Percentiles rank a stretch among this genome's conserved stretches.
Conservation (phyloP, 2,888 invertebrate species). For the Eugnorisma glareosa region DNA sequence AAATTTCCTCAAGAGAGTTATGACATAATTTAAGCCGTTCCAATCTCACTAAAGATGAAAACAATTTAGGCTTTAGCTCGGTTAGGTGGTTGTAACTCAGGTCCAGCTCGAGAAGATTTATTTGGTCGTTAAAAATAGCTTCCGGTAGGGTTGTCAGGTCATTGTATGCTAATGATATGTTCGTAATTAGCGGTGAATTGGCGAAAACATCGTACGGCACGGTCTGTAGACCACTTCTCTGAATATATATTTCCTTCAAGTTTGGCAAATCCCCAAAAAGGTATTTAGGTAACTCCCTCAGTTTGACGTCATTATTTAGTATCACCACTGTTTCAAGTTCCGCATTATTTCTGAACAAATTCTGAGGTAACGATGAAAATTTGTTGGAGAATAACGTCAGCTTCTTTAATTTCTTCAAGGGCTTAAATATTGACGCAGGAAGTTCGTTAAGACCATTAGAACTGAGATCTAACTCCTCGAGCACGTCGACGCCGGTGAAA, state of each 20-base stretch:
- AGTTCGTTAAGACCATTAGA: constrained; percentile 92
- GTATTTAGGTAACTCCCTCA: constrained; percentile 90
- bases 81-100: constrained; percentile 92
- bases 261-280: constrained; percentile 91
- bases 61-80: constrained; percentile 90
- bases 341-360: constrained; percentile 90
- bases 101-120: constrained; percentile 91
- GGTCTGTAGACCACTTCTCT: constrained; percentile 89
- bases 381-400: constrained; percentile 93
- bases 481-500: constrained; percentile 91
- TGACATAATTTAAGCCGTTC: constrained; percentile 91
- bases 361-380: constrained; percentile 91
- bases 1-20: constrained; percentile 91
- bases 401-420: constrained; percentile 91
- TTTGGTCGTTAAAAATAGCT: constrained; percentile 91
- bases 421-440: constrained; percentile 91
- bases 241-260: constrained; percentile 90
- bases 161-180: constrained; percentile 92
- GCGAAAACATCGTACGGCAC: constrained; percentile 92
- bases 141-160: constrained; percentile 90
- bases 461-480: constrained; percentile 93
- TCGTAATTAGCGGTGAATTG: constrained; percentile 90
- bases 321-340: constrained; percentile 89
- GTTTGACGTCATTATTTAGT: constrained; percentile 90
- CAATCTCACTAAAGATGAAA: constrained; percentile 90